phyloP scores from a whole-genome alignment of 2,797 vertebrate genomes.

The Mormyrops boulengeri region DNA sequence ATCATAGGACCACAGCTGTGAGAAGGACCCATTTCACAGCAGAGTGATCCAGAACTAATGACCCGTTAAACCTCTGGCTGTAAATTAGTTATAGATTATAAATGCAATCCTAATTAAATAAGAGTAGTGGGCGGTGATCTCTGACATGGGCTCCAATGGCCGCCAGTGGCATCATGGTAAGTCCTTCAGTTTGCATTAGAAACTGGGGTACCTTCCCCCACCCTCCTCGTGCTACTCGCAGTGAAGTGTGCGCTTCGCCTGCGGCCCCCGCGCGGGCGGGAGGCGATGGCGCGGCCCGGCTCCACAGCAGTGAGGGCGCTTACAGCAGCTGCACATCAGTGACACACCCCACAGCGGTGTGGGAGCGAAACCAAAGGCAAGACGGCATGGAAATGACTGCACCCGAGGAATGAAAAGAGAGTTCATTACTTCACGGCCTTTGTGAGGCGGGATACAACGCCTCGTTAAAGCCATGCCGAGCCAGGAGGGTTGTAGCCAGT shows the following conservation, averaged over 20 bases:
- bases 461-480: neutral
- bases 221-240: neutral
- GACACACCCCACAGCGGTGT: neutral
- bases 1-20: neutral
- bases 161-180: neutral
- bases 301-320: neutral
- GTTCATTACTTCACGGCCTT: neutral
- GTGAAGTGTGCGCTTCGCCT: neutral
- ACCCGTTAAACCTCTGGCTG: neutral
- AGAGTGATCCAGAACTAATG: constrained; percentile 6
- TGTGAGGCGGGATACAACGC: neutral
- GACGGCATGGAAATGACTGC: neutral
- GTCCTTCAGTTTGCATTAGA: neutral
- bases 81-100: neutral
- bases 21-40: neutral
- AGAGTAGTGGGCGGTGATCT: neutral
- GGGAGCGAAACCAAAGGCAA: neutral
- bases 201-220: neutral
- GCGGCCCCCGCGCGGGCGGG: neutral
- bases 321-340: neutral
- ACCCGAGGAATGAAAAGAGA: neutral
- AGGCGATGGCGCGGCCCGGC: neutral
- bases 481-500: neutral
- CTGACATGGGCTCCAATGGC: neutral
- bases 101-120: neutral